Base-by-base conservation (phyloP, 2,888 invertebrate genomes). In the Microctonus aethiopoides region DNA sequence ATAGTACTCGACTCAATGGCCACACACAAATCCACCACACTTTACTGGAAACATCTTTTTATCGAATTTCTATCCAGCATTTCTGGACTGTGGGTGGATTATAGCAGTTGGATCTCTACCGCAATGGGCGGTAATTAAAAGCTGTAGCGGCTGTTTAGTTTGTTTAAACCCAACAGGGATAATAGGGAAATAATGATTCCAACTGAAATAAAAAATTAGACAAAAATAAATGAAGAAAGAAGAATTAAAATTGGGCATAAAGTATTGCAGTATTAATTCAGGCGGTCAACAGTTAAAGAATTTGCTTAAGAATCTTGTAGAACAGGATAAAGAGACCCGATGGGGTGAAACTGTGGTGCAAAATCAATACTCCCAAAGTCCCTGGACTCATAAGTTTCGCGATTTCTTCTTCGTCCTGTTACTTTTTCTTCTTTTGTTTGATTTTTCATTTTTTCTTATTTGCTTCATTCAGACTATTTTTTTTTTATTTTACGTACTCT, bases 181-280 rank as follows among this genome's bases (percentile, higher is more conserved):
- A 60, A 57, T 71, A 66, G 71, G 34, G 63, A 52, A 32, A 34
- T 22, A 60, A 36, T 60, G 24, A 22, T n/a, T n/a, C n/a, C n/a
- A n/a, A n/a, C n/a, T n/a, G n/a, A n/a, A n/a, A n/a, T n/a, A 29
- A 36, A 36, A 11, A 36, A 36, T 7, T 16, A 16, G 51, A 65
- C 65, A 29, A 16, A 29, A 36, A 66, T 54, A 39, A 73, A 68
- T 67, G 20, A 63, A 63, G 32, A 52, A 34, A 61, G 24, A 61
- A 39, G 39, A 22, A n/a, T 39, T 41, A n/a, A 13, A 61, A 61
- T 60, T 41, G 36, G 61, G 36, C 63, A 22, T 72, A 67, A 34
- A 65, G 65, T 69, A 63, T 71, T 39, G 34, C 65, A 10, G 39
- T 73, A 67, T 73, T 69, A 69, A 64, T 67, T 69, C 39, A 54